Conservation (phyloP, 2,888 invertebrate species). For the Drosophila atroscutellata region DNA sequence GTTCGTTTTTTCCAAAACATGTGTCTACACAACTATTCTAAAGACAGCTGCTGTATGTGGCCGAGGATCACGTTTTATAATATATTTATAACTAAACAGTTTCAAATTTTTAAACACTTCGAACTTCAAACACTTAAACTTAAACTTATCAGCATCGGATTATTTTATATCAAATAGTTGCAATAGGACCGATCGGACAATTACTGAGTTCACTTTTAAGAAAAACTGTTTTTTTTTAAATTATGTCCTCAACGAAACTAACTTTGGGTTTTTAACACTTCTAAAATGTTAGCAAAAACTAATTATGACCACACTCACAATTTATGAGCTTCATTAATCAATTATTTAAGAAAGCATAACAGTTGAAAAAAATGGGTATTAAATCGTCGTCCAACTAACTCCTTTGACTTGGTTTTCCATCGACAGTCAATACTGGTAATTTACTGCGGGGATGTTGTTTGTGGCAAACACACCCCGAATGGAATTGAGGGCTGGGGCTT, state of each 20-base stretch:
- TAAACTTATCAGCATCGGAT: background rate
- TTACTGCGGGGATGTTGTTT: slow-evolving; percentile 17
- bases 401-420: background rate
- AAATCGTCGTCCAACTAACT: slow-evolving; percentile 1
- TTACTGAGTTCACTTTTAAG: background rate
- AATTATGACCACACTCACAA: background rate
- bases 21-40: background rate
- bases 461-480: slow-evolving; percentile 41
- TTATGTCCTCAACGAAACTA: background rate
- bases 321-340: background rate
- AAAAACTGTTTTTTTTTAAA: background rate
- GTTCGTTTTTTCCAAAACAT: background rate
- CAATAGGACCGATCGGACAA: background rate
- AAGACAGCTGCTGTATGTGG: background rate
- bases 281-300: background rate
- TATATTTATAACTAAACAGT: background rate
- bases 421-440: slow-evolving; percentile 29
- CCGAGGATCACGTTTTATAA: background rate
- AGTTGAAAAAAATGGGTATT: slow-evolving; percentile 1
- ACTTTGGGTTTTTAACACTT: background rate
- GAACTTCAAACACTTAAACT: background rate
- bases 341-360: background rate
- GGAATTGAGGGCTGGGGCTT: slow-evolving; percentile 25
- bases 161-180: background rate
- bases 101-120: background rate